Conservation (phyloP, 2,113 vertebrate species). For the Eleginops maclovinus region DNA sequence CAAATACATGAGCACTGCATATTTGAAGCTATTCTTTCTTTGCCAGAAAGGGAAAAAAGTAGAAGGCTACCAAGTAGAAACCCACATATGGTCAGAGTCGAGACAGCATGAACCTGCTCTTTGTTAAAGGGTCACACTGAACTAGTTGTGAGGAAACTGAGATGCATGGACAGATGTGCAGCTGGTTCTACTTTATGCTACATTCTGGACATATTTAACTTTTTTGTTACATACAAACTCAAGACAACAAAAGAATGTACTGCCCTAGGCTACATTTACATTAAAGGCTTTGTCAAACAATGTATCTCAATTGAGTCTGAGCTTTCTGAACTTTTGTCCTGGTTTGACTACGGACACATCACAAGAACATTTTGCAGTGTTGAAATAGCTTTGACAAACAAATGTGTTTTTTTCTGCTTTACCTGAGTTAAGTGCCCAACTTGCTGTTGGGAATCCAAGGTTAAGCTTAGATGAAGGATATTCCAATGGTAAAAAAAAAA, state of each 20-base stretch:
- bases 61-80: conserved; percentile 5
- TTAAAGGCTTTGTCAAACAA: conserved; percentile 1
- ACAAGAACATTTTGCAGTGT: neutral
- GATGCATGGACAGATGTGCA: conserved; percentile 30
- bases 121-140: conserved; percentile 54
- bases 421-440: conserved; percentile 84
- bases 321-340: neutral
- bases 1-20: conserved; percentile 21
- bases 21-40: conserved; percentile 23
- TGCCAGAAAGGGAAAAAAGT: conserved; percentile 2
- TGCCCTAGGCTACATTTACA: conserved; percentile 42
- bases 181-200: conserved; percentile 41
- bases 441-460: conserved; percentile 84
- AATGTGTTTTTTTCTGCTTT: conserved; percentile 46
- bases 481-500: conserved; percentile 56
- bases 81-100: conserved; percentile 31
- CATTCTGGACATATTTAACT: conserved; percentile 20
- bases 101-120: conserved; percentile 53
- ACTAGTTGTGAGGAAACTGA: conserved; percentile 26
- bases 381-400: conserved; percentile 12
- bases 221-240: conserved; percentile 17
- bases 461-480: conserved; percentile 71
- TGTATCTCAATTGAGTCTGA: conserved; percentile 7
- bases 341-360: conserved; percentile 12
- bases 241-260: conserved; percentile 52